Conservation (phyloP, 2,113 vertebrate species). For the Grallaria varia region DNA sequence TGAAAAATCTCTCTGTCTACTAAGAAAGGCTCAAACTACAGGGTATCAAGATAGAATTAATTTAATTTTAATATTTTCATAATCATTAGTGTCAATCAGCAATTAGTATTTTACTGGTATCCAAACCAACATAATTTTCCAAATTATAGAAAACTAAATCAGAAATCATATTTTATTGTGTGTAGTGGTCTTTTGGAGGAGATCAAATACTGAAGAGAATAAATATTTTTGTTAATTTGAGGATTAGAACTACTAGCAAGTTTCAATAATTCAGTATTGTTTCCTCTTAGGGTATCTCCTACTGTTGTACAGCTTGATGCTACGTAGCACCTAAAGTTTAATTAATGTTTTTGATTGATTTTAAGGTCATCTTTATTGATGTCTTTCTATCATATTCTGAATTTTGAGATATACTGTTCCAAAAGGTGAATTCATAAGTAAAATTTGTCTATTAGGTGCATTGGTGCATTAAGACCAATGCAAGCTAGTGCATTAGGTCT, state of each 20-base stretch:
- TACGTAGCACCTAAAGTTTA: background rate
- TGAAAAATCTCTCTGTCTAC: background rate
- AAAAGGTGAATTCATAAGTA: background rate
- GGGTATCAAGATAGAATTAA: background rate
- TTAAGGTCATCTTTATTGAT: background rate
- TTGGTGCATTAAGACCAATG: background rate
- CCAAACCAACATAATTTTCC: background rate
- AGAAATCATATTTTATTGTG: background rate
- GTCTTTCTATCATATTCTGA: background rate
- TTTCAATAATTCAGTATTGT: background rate
- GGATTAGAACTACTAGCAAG: background rate
- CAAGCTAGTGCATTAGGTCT: background rate
- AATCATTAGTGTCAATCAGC: background rate
- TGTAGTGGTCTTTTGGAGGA: background rate
- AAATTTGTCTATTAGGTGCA: background rate
- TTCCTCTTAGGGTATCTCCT: background rate
- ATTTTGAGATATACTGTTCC: background rate
- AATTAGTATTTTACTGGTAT: slow-evolving; percentile 17
- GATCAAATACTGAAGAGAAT: background rate
- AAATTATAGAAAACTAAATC: background rate
- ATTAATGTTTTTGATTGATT: background rate
- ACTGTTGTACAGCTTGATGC: background rate
- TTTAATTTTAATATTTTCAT: background rate
- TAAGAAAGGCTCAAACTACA: background rate
- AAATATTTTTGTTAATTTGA: background rate